Conservation (phyloP, 2,888 invertebrate species). For the Drosophila paracracens region DNA sequence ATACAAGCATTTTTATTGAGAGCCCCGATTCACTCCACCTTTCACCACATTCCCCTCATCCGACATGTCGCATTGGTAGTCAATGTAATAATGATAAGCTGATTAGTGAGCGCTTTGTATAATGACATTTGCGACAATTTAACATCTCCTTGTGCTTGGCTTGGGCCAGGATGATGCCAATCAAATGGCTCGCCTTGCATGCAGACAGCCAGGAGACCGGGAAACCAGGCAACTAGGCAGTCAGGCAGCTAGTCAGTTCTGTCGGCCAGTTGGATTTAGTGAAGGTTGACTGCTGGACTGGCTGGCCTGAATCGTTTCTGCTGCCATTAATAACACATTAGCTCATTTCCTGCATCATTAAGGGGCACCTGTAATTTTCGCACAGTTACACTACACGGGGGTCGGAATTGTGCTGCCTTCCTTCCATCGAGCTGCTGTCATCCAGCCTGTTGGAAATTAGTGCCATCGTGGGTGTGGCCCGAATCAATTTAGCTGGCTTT, state of each 20-base stretch:
- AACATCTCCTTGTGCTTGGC: conserved; percentile 29
- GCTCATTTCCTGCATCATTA: conserved; percentile 78
- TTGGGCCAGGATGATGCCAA: conserved; percentile 19
- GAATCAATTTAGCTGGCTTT: conserved; percentile 25
- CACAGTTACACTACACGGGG: conserved; percentile 43
- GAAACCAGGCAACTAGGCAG: background rate
- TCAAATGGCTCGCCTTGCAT: conserved; percentile 41
- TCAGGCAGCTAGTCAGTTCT: background rate
- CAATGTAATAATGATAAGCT: conserved; percentile 75
- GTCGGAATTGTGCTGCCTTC: background rate
- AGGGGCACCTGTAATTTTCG: conserved; percentile 63
- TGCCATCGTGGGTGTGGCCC: conserved; percentile 13
- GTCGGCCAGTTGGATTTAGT: conserved; percentile 2
- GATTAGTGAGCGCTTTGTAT: conserved; percentile 67
- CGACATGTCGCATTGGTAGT: conserved; percentile 7
- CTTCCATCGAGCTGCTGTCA: background rate
- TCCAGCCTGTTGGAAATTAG: conserved; percentile 32
- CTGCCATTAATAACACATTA: conserved; percentile 63
- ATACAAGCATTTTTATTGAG: conserved; percentile 62
- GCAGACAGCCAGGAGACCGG: background rate
- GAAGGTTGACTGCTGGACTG: conserved; percentile 1
- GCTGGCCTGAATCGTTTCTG: conserved; percentile 35
- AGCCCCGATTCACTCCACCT: background rate
- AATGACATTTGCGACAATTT: conserved; percentile 68
- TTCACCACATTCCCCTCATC: background rate